phyloP scores from a whole-genome alignment of 2,888 invertebrate genomes.

The Achlya flavicornis region DNA sequence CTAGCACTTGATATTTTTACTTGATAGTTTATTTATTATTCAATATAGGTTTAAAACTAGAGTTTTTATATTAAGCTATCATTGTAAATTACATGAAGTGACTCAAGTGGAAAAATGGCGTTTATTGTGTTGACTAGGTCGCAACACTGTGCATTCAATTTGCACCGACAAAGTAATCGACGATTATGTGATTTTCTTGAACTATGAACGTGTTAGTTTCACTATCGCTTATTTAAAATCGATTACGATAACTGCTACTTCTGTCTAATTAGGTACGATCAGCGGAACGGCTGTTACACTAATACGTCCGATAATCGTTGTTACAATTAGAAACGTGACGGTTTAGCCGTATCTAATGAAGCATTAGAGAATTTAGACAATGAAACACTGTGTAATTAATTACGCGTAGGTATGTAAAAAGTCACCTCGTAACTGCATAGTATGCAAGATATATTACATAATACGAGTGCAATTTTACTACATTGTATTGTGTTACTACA shows the following conservation, averaged over 20 bases:
- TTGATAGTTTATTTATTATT: too few species aligned
- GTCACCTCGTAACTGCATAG: background rate
- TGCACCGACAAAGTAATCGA: background rate
- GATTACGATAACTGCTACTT: background rate
- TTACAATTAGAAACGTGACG: background rate
- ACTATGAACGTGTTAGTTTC: background rate
- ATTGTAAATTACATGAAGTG: background rate
- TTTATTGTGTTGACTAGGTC: background rate
- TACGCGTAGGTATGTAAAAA: background rate
- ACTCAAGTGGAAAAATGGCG: background rate
- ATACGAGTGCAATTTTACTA: background rate
- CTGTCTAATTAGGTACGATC: background rate
- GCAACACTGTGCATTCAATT: background rate
- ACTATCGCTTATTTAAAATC: background rate
- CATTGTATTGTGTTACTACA: background rate
- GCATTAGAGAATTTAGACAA: too few species aligned
- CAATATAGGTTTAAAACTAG: too few species aligned
- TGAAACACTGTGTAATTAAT: background rate
- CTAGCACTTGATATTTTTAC: too few species aligned
- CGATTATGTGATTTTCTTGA: constrained; percentile 2
- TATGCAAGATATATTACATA: background rate
- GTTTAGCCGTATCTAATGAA: background rate
- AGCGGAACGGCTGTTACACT: background rate
- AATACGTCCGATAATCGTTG: constrained; percentile 1
- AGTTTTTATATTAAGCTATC: too few species aligned